A percentile compares a stretch with the other conserved stretches of the same genome.
Evolutionary conservation across 2,113 vertebrate genomes (phyloP).

Genomic region (Equus przewalskii): DNA sequence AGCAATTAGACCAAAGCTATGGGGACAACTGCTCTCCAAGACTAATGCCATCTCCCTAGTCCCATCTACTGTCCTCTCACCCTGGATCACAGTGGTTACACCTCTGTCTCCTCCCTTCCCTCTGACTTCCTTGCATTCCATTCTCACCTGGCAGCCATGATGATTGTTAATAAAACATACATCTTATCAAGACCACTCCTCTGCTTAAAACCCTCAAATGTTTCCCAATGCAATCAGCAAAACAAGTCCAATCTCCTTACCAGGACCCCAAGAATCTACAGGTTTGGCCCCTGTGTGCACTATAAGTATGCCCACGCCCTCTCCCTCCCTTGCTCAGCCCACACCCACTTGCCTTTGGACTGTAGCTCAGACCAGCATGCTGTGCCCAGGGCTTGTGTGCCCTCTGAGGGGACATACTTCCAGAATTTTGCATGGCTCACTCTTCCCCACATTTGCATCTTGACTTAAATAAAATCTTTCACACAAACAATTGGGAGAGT

Average conservation of each 20-base stretch:
- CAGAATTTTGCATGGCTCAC: rapidly evolving
- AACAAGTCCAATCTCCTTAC: background rate
- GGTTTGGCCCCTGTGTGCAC: rapidly evolving
- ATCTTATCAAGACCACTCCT: background rate
- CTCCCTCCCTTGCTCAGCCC: rapidly evolving
- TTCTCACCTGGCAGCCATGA: background rate
- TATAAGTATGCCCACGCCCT: background rate
- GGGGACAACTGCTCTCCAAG: rapidly evolving
- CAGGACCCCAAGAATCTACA: rapidly evolving
- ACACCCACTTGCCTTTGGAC: background rate
- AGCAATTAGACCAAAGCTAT: background rate
- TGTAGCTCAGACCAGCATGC: background rate
- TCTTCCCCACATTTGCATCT: background rate
- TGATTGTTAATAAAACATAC: background rate
- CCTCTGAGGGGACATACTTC: too few species aligned
- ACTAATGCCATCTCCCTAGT: background rate
- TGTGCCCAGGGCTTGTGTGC: background rate
- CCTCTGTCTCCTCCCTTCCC: background rate
- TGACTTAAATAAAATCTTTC: background rate
- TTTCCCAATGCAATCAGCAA: background rate
- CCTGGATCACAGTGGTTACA: rapidly evolving
- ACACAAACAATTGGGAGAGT: background rate
- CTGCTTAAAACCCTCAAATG: background rate
- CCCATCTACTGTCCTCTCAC: rapidly evolving
- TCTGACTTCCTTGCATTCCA: background rate